phyloP scores from a whole-genome alignment of 2,888 invertebrate genomes.

The Drosophila affinis region DNA sequence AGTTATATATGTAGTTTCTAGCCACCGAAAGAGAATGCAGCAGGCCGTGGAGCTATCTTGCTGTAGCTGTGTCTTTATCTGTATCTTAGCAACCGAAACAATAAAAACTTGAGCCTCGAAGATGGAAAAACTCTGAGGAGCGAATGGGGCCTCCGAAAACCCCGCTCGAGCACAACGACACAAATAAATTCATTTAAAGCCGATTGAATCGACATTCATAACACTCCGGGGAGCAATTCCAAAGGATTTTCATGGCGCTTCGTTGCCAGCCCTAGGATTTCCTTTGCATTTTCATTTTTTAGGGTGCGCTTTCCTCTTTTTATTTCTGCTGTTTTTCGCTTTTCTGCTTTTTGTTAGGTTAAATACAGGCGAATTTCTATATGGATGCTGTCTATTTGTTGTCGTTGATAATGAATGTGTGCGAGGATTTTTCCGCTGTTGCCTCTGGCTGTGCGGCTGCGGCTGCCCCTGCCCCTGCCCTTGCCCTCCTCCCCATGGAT shows the following conservation, averaged over 20 bases:
- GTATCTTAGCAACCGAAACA: slow-evolving; percentile 24
- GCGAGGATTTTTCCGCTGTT: slow-evolving; percentile 49
- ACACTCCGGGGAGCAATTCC: slow-evolving; percentile 82
- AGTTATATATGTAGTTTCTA: background rate
- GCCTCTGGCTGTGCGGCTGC: slow-evolving; percentile 39
- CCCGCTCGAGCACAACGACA: slow-evolving; percentile 45
- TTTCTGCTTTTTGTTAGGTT: slow-evolving; percentile 48
- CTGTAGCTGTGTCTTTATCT: slow-evolving; percentile 18
- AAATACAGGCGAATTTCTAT: slow-evolving; percentile 68
- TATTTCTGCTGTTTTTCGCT: slow-evolving; percentile 37
- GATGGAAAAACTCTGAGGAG: slow-evolving; percentile 12
- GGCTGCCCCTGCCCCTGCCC: background rate
- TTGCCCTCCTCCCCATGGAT: background rate
- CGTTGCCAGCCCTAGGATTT: slow-evolving; percentile 67
- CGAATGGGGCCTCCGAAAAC: slow-evolving; percentile 5
- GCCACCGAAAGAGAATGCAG: background rate
- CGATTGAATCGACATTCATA: slow-evolving; percentile 82
- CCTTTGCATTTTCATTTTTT: slow-evolving; percentile 75
- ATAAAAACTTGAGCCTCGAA: slow-evolving; percentile 15
- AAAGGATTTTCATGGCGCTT: slow-evolving; percentile 78
- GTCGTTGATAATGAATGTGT: slow-evolving; percentile 74
- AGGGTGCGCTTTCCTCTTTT: slow-evolving; percentile 41
- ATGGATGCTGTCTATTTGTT: slow-evolving; percentile 54
- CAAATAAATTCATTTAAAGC: slow-evolving; percentile 82
- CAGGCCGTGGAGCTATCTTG: background rate